These are phyloP conservation scores for Cecidostiba fungosa DNA, from an alignment of 2,888 invertebrate species.

Conservation along the genomic window DNA sequence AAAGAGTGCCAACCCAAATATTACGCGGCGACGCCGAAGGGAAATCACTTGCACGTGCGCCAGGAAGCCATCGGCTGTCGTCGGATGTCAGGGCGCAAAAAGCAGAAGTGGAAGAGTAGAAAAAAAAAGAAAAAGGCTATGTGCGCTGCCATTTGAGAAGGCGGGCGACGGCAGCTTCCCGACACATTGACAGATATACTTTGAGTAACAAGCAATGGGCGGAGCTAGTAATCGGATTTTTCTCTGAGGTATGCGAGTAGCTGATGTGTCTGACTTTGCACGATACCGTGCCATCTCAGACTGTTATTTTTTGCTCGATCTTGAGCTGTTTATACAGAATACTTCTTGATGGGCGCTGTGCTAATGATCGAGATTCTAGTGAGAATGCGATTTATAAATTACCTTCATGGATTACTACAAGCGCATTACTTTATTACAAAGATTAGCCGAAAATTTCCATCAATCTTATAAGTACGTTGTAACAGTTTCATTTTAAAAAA, in stretches of 20 bases:
- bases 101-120: not conserved
- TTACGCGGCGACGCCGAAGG: not conserved
- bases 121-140: conserved; percentile 2
- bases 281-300: not conserved
- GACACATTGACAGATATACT: conserved; percentile 58
- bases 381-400: not conserved
- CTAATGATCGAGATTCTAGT: conserved; percentile 36
- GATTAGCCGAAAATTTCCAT: not conserved
- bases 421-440: not conserved
- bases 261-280: conserved; percentile 26
- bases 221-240: conserved; percentile 57
- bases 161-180: not conserved
- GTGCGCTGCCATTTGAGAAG: conserved; percentile 6
- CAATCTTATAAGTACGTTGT: not conserved
- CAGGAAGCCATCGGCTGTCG: conserved; percentile 19
- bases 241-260: not conserved
- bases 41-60: conserved; percentile 48
- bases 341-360: not conserved
- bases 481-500: too few species aligned
- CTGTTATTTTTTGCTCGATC: not conserved
- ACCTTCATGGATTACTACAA: not conserved
- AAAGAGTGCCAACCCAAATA: not conserved
- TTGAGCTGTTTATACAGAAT: conserved; percentile 1
- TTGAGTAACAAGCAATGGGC: conserved; percentile 54
- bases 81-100: not conserved